Conservation (phyloP, 2,797 vertebrate genomes). For the Anas flavirostris region DNA sequence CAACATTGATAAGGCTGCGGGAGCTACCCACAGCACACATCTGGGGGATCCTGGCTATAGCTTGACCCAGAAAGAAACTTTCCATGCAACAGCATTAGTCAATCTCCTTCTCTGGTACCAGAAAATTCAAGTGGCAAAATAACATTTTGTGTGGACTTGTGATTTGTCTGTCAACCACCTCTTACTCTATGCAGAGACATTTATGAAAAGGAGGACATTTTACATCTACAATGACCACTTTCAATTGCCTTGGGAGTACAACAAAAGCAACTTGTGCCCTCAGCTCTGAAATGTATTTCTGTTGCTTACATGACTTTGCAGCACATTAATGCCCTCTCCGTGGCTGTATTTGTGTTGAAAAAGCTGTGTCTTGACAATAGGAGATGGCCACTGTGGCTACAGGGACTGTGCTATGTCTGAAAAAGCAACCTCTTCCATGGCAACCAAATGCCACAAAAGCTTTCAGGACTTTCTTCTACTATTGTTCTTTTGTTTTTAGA, state of each 20-base stretch:
- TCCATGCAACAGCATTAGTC: rapidly evolving
- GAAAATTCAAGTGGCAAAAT: not conserved
- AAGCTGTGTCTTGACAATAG: not conserved
- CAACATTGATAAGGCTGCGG: not conserved
- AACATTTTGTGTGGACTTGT: not conserved
- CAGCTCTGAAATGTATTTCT: rapidly evolving
- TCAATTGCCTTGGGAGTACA: not conserved
- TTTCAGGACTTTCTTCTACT: not conserved
- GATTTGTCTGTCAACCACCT: not conserved
- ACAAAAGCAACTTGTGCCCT: not conserved
- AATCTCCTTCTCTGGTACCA: not conserved
- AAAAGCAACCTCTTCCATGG: not conserved
- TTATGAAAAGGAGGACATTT: not conserved
- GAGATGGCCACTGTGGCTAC: not conserved
- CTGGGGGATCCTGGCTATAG: not conserved
- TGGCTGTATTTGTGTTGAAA: not conserved
- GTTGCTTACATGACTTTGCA: rapidly evolving
- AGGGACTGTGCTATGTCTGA: not conserved
- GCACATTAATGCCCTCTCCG: not conserved
- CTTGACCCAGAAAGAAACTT: not conserved
- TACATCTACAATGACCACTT: not conserved
- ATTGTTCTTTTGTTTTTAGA: not conserved
- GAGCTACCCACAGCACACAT: not conserved
- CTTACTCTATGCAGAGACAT: not conserved
- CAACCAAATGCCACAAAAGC: not conserved